phyloP scores from a whole-genome alignment of 1,140 invertebrate species.

The Paraescarpia echinospica region DNA sequence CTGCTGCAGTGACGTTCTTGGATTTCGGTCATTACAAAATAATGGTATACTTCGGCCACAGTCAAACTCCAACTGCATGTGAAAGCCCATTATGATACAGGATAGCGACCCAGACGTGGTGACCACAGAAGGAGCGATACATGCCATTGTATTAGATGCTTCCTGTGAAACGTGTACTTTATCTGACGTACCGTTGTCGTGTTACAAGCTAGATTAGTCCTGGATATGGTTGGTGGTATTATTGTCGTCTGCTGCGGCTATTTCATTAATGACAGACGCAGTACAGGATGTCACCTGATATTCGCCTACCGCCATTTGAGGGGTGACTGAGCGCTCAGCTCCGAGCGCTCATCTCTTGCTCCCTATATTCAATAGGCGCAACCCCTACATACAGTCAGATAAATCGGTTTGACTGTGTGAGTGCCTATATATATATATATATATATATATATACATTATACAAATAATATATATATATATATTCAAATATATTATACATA shows the following conservation, averaged over 20 bases:
- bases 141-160: neutral
- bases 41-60: neutral
- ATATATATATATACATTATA: too few relatives aligned
- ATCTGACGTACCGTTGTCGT: neutral
- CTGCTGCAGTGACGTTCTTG: neutral
- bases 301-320: neutral
- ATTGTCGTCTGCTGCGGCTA: neutral
- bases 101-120: neutral
- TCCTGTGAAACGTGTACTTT: neutral
- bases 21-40: neutral
- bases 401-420: too few relatives aligned
- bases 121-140: neutral
- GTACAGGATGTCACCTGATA: neutral
- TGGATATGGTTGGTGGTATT: neutral
- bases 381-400: too few relatives aligned
- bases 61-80: neutral
- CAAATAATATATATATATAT: too few relatives aligned
- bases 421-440: too few relatives aligned
- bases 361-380: too few relatives aligned
- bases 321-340: neutral
- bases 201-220: neutral
- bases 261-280: neutral
- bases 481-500: too few relatives aligned
- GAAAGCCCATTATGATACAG: neutral
- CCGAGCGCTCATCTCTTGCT: too few relatives aligned